Percentiles rank a stretch among this genome's conserved stretches.
phyloP scores from a whole-genome alignment of 2,797 vertebrate genomes.

The Pangasius krempfi region DNA sequence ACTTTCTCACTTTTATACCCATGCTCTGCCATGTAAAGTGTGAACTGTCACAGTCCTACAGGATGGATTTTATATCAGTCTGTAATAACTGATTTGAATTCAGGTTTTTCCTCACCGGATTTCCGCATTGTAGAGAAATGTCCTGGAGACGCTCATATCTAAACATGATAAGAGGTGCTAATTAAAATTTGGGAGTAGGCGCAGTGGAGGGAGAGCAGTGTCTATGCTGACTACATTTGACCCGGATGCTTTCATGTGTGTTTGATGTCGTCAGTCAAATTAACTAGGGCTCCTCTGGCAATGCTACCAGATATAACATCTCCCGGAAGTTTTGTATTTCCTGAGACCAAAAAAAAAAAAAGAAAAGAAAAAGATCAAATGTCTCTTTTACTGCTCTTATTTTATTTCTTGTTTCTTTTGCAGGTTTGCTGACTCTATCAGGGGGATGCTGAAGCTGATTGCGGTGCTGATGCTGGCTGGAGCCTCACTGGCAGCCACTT shows the following conservation, averaged over 20 bases:
- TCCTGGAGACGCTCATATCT: constrained; percentile 32
- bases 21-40: background rate
- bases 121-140: constrained; percentile 31
- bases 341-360: background rate
- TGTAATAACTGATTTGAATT: constrained; percentile 37
- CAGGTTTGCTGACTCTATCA: constrained; percentile 97
- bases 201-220: constrained; percentile 55
- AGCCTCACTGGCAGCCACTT: constrained; percentile 90
- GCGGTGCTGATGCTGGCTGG: constrained; percentile 94
- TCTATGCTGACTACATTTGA: constrained; percentile 55
- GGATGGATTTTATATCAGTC: background rate
- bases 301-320: constrained; percentile 30
- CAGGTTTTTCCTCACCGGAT: constrained; percentile 28
- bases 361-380: background rate
- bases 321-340: constrained; percentile 4
- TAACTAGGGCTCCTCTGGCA: constrained; percentile 29
- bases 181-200: constrained; percentile 50
- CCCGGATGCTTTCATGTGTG: constrained; percentile 53
- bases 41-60: background rate
- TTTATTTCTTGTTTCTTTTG: background rate
- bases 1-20: background rate
- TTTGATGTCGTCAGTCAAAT: constrained; percentile 61
- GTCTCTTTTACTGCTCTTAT: constrained; percentile 4
- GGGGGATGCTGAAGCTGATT: constrained; percentile 96
- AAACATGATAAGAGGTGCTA: constrained; percentile 27